phyloP scores from a whole-genome alignment of 1,140 invertebrate species.

The Sitophilus oryzae region DNA sequence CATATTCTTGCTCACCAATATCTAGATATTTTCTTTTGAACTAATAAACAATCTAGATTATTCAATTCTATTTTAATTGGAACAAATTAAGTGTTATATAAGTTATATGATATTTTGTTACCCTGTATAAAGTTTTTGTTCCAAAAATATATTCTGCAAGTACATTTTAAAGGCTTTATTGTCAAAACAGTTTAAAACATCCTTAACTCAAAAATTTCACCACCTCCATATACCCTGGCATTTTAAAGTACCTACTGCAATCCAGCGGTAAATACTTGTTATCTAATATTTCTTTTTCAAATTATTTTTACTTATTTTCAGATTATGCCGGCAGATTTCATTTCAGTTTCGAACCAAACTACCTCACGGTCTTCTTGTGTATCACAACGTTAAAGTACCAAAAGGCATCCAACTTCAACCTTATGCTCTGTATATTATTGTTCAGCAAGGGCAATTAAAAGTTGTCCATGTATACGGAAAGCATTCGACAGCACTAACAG shows the following conservation, averaged over 20 bases:
- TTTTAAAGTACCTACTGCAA: too few species aligned
- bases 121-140: too few species aligned
- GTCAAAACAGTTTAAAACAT: too few species aligned
- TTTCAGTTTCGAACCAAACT: slow-evolving; percentile 80
- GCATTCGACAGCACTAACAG: slow-evolving; percentile 73
- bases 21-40: background rate
- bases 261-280: too few species aligned
- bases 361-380: slow-evolving; percentile 78
- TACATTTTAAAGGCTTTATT: too few species aligned
- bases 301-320: slow-evolving; percentile 41
- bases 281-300: too few species aligned
- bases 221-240: too few species aligned
- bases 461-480: slow-evolving; percentile 86
- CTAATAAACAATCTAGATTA: background rate
- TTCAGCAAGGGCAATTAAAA: slow-evolving; percentile 82
- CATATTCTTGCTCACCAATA: too few species aligned
- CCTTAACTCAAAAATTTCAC: too few species aligned
- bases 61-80: background rate
- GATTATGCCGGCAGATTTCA: slow-evolving; percentile 78
- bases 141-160: too few species aligned
- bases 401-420: slow-evolving; percentile 64
- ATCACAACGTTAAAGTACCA: slow-evolving; percentile 83
- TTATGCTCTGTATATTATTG: slow-evolving; percentile 82
- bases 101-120: too few species aligned
- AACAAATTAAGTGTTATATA: too few species aligned